Conservation (phyloP, 2,888 invertebrate genomes). For the Clitarchus hookeri region DNA sequence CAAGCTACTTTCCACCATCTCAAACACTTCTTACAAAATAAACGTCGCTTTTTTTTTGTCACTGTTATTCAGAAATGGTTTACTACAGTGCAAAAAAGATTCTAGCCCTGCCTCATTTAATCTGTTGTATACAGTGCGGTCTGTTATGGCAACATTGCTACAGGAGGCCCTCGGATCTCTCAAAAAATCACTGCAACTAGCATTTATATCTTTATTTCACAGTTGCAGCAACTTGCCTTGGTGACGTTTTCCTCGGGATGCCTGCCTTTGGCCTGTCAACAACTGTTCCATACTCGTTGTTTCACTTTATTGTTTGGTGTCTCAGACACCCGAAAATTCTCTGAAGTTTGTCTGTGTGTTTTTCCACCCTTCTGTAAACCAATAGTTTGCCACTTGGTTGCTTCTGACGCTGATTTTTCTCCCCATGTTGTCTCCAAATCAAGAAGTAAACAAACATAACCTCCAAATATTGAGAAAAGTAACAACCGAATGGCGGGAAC, state of each 20-base stretch:
- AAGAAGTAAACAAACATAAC: not conserved
- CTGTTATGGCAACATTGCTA: slow-evolving; percentile 4
- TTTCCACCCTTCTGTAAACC: not conserved
- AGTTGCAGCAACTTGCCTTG: slow-evolving; percentile 2
- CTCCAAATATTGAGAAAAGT: not conserved
- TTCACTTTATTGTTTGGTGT: not conserved
- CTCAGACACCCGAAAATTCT: not conserved
- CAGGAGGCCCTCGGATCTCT: slow-evolving; percentile 10
- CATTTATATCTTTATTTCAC: not conserved
- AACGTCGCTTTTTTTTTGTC: not conserved
- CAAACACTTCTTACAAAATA: not conserved
- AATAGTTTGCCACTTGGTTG: not conserved
- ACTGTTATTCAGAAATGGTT: not conserved
- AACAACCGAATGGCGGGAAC: not conserved
- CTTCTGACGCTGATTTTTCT: not conserved
- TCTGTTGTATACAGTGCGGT: not conserved
- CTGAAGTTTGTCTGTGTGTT: not conserved
- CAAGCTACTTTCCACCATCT: not conserved
- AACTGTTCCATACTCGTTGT: not conserved
- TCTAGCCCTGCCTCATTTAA: slow-evolving; percentile 6
- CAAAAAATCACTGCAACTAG: slow-evolving; percentile 10
- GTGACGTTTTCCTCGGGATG: slow-evolving; percentile 2
- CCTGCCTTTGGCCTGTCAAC: not conserved
- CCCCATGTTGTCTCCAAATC: not conserved
- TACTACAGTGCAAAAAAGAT: not conserved